Evolutionary conservation across 2,888 invertebrate genomes (phyloP), one percentile per base, ranked within the genome.

Genomic region (Patella ulyssiponensis): DNA sequence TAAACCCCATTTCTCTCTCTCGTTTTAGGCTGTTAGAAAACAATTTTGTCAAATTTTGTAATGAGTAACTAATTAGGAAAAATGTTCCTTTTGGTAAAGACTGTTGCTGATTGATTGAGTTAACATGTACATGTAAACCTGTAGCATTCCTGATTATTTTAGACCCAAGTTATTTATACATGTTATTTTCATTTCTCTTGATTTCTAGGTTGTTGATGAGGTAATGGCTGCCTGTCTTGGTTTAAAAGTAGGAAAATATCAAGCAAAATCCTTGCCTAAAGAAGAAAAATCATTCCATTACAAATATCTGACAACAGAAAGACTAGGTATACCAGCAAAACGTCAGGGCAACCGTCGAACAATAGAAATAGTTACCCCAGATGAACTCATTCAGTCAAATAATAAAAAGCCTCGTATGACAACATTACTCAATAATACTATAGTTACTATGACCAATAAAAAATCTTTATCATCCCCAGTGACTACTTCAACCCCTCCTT

Each of bases 261-360:
- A 83, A 70, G 86, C 88, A n/a, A 85, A 85, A 71, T 87, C 86
- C 14, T 85, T 88, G 71, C 85, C 85, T 9, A 80, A 79, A 15
- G 81, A 79, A 54, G 88, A 87, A 74, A 73, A 78, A 12, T 80
- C 80, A 76, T 84, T 82, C 76, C 83, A 81, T 27, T 83, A 83
- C 71, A 83, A 82, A 70, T 79, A 82, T 27, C 80, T 82, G 58
- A 84, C 83, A 12, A 83, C 85, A 44, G 81, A 83, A 53, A 79
- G 77, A 69, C 72, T 56, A 71, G 77, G 4, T 69, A 77, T 53
- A 53, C 77, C 27, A 77, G 82, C 20, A 77, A 77, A 69, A 73
- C 77, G 51, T 80, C 80, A 77, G 72, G 81, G 69, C n/a, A 74
- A 82, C 11, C 86, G 85, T 69, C 79, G 84, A 73, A 86, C 85